phyloP scores from a whole-genome alignment of 2,113 vertebrate species.

The Mastomys natalensis region DNA sequence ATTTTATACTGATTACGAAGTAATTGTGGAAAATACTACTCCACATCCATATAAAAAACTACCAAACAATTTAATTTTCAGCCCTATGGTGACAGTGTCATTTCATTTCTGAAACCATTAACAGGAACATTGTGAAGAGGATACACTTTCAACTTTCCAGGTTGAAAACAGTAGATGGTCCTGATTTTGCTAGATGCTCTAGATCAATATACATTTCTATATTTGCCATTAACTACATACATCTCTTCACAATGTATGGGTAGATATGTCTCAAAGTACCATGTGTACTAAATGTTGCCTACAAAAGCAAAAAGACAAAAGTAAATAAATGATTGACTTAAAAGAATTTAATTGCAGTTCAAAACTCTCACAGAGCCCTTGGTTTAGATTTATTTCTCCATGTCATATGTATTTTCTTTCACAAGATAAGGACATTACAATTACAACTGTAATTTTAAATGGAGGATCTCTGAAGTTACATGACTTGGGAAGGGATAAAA shows the following conservation, averaged over 20 bases:
- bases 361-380: not conserved
- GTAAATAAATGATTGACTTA: not conserved
- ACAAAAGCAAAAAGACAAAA: not conserved
- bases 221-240: not conserved
- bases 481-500: not conserved
- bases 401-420: not conserved
- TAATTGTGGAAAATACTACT: not conserved
- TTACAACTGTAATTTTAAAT: not conserved
- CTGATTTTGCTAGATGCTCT: constrained; percentile 9
- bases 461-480: not conserved
- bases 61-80: constrained; percentile 17
- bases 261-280: not conserved
- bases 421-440: not conserved
- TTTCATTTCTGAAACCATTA: not conserved
- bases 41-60: not conserved
- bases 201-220: not conserved
- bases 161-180: not conserved
- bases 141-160: not conserved
- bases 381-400: not conserved
- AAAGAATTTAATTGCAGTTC: not conserved
- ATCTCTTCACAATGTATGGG: not conserved
- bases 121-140: not conserved
- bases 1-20: constrained; percentile 53
- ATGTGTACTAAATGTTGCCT: not conserved
- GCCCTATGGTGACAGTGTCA: not conserved